Conservation (phyloP, 2,888 invertebrate genomes). For the Dryomyza anilis region DNA sequence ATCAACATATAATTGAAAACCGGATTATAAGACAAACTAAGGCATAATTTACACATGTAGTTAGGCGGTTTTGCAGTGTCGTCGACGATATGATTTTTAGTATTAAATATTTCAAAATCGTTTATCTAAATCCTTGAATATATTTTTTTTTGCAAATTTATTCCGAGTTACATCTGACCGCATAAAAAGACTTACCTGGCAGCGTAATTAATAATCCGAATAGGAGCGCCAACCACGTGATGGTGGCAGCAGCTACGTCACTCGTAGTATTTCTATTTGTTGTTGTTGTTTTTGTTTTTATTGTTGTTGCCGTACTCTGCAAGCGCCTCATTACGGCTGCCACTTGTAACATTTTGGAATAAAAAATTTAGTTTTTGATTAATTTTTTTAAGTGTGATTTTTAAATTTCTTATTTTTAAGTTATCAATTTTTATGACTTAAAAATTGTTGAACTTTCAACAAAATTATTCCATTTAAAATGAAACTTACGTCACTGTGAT, state of each 20-base stretch:
- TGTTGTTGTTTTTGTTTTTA: background rate
- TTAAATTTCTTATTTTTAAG: background rate
- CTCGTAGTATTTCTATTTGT: slow-evolving; percentile 17
- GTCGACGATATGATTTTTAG: too few species aligned
- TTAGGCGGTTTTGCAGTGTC: too few species aligned
- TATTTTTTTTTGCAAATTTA: too few species aligned
- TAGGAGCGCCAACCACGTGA: slow-evolving; percentile 38
- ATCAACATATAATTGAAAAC: too few species aligned
- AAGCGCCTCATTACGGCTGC: slow-evolving; percentile 35
- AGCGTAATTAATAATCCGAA: slow-evolving; percentile 44
- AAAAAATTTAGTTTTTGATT: slow-evolving; percentile 1
- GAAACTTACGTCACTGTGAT: too few species aligned
- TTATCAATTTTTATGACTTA: background rate
- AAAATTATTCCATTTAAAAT: too few species aligned
- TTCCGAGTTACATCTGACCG: too few species aligned
- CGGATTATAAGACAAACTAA: too few species aligned
- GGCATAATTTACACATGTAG: too few species aligned
- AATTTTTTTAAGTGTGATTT: background rate
- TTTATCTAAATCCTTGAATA: too few species aligned
- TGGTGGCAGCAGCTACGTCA: slow-evolving; percentile 22
- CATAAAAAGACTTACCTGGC: slow-evolving; percentile 35
- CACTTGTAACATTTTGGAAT: slow-evolving; percentile 30
- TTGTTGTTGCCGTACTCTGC: slow-evolving; percentile 6
- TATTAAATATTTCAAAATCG: too few species aligned
- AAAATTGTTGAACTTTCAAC: too few species aligned